Percentiles rank a stretch among this genome's conserved stretches.
Evolutionary conservation across 2,113 vertebrate species (phyloP).

Genomic region (Ictalurus punctatus): DNA sequence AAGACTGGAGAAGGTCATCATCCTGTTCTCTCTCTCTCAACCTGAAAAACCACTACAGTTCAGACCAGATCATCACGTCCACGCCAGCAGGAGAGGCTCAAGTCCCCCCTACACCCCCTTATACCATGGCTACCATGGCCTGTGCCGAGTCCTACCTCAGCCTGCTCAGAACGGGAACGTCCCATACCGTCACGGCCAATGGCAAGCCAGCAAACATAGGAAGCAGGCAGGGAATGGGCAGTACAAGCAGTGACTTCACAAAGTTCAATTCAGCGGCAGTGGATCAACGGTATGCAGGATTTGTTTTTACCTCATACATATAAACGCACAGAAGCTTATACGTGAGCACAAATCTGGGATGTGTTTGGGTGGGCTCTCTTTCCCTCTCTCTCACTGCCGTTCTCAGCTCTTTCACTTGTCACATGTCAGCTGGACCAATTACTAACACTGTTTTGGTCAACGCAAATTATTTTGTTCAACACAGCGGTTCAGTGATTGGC

Average conservation of each 20-base stretch:
- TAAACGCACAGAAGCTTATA: not conserved
- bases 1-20: slow-evolving; percentile 65
- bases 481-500: not conserved
- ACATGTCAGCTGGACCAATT: too few species aligned
- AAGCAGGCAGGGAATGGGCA: slow-evolving; percentile 63
- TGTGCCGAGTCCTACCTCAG: slow-evolving; percentile 78
- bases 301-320: not conserved
- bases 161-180: slow-evolving; percentile 70
- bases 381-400: not conserved
- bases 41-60: slow-evolving; percentile 79
- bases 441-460: not conserved
- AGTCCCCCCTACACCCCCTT: slow-evolving; percentile 54
- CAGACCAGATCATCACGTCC: slow-evolving; percentile 76
- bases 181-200: slow-evolving; percentile 55
- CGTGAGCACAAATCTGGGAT: not conserved
- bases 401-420: not conserved
- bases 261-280: slow-evolving; percentile 61
- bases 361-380: not conserved
- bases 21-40: slow-evolving; percentile 76
- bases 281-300: slow-evolving; percentile 74
- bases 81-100: slow-evolving; percentile 69
- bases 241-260: slow-evolving; percentile 55
- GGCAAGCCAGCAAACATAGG: slow-evolving; percentile 54
- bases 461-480: too few species aligned
- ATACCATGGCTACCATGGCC: slow-evolving; percentile 56